Evolutionary conservation across 2,888 invertebrate species (phyloP), one percentile per base, ranked within the genome.

Genomic region (Agriopis aurantiaria): DNA sequence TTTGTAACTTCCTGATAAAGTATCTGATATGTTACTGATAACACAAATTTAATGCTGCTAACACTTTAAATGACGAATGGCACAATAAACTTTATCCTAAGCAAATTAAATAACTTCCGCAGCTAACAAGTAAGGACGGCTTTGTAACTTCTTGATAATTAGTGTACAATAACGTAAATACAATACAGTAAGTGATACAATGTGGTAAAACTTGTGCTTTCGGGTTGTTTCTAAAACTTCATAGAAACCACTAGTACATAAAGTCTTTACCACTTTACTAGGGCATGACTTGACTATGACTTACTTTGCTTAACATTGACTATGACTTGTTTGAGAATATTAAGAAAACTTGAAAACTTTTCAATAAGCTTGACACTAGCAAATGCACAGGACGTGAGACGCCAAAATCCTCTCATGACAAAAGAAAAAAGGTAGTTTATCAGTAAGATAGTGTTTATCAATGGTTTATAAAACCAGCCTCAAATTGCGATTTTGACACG

Each of bases 401-500:
- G 33, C 33, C 33, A 33, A 33, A 33, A 33, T 33, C 5, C 33
- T 5, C 46, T 10, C 46, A 10, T 9, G 9, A 46, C 46, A 11
- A 46, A 33, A 33, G 23, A 33, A 33, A 33, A 33, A 33, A 33
- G 33, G 3, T 33, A 33, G 33, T 33, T 43, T 43, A 9, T 43
- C 9, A 43, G 9, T 43, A 43, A 10, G 12, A 40, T 40, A 55
- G 40, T 2, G n/a, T 40, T 49, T 60, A 56, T 46, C 55, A 45
- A 12, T 17, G 40, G 11, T 3, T 41, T 40, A 63, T 53, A 0
- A 59, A 63, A 70, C 57, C 45, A 17, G 10, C 0, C 52, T 43
- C 6, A 56, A 43, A 41, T 62, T 43, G 60, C 57, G 55, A 66
- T 72, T 75, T 76, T 74, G 63, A 78, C 68, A 68, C 63, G 53